Evolutionary conservation across 2,888 invertebrate genomes (phyloP).

Genomic region (Euproctis similis): DNA sequence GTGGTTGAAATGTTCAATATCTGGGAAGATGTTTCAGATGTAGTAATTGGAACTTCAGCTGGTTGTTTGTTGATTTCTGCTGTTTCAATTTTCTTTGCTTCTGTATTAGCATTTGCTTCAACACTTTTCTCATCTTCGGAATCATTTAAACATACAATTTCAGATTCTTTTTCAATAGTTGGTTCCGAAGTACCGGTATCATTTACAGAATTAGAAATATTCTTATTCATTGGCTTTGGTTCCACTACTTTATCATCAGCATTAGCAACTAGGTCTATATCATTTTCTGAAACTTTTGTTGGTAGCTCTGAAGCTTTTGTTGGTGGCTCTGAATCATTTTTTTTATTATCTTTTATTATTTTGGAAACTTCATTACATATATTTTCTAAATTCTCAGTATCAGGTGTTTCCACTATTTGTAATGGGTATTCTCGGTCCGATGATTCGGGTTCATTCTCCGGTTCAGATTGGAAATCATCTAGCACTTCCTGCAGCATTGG

Average conservation of each 20-base stretch:
- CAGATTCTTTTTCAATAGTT: not conserved
- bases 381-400: constrained; percentile 12
- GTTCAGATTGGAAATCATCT: constrained; percentile 51
- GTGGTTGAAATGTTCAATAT: constrained; percentile 30
- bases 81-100: not conserved
- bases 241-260: not conserved
- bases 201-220: not conserved
- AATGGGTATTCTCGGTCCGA: constrained; percentile 36
- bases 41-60: constrained; percentile 10
- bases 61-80: constrained; percentile 7
- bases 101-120: constrained; percentile 4
- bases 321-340: constrained; percentile 6
- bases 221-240: not conserved
- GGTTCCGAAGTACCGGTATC: constrained; percentile 1
- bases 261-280: too few species aligned
- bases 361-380: constrained; percentile 11
- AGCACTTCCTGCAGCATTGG: constrained; percentile 49
- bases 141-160: not conserved
- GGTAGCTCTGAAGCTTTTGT: not conserved
- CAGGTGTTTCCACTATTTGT: constrained; percentile 33
- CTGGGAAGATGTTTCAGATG: constrained; percentile 2
- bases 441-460: constrained; percentile 41
- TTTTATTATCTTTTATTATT: constrained; percentile 12
- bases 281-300: not conserved
- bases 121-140: not conserved